Evolutionary conservation across 2,113 vertebrate genomes (phyloP).

Genomic region (Ceyx cyanopectus): DNA sequence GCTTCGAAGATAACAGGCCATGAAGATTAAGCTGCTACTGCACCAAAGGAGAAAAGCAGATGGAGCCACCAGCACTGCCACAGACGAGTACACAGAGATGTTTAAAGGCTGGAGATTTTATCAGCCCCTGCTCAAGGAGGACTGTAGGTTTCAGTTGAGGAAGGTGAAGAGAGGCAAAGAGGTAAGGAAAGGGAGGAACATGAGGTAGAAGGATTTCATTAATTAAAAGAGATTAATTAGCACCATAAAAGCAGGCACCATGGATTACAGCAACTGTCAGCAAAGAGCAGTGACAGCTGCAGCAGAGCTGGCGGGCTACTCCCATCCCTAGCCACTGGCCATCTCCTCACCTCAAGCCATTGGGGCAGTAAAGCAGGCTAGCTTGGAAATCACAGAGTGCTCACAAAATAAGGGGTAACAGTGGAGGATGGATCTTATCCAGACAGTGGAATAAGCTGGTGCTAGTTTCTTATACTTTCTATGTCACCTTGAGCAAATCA

Average conservation of each 20-base stretch:
- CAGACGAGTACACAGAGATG: slow-evolving; percentile 22
- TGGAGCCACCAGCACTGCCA: slow-evolving; percentile 41
- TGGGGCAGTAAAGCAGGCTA: not conserved
- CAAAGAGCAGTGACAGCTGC: slow-evolving; percentile 77
- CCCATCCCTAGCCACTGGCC: not conserved
- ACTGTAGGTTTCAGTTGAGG: slow-evolving; percentile 4
- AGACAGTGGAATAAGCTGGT: slow-evolving; percentile 53
- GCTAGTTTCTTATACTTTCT: slow-evolving; percentile 70
- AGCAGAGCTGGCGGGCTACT: not conserved
- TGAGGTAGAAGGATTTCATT: slow-evolving; percentile 87
- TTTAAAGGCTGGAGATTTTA: slow-evolving; percentile 54
- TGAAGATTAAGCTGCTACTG: slow-evolving; percentile 34
- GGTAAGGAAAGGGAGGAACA: slow-evolving; percentile 76
- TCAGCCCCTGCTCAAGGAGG: slow-evolving; percentile 38
- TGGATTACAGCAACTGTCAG: slow-evolving; percentile 86
- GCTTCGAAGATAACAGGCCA: slow-evolving; percentile 62
- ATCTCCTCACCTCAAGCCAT: not conserved
- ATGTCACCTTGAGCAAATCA: slow-evolving; percentile 66
- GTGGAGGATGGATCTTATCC: not conserved
- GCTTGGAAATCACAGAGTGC: not conserved
- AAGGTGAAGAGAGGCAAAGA: slow-evolving; percentile 41
- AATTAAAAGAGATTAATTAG: slow-evolving; percentile 95
- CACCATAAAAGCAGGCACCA: slow-evolving; percentile 91
- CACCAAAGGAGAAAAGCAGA: slow-evolving; percentile 54
- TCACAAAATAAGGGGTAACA: not conserved